Evolutionary conservation across 53 echinoderm and acorn worm genomes (phyloP), one percentile per base, ranked within the genome.

Genomic region (Echinarachnius parma): DNA sequence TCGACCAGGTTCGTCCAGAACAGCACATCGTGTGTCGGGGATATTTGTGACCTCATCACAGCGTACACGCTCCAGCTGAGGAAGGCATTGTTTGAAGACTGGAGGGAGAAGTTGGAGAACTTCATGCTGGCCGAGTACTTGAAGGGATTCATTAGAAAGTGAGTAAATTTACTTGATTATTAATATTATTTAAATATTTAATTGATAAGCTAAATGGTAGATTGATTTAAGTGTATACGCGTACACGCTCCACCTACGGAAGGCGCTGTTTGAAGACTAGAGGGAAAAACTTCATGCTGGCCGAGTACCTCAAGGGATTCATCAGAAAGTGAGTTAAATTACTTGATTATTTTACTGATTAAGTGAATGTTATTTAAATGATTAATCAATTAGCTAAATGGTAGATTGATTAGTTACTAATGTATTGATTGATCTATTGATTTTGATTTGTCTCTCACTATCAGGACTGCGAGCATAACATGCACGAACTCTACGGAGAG

Each of bases 1-100:
- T n/a, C n/a, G n/a, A n/a, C n/a, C 25, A 69, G 70, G 70, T 69
- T 69, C 53, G 70, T 21, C 31, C 31, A 31, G 10, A 69, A 69
- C 15, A 33, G 53, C 0, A 69, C 70, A 26, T 69, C 70, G 21
- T 53, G 70, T 53, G 24, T 69, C 5, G 70, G 70, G 5, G 70
- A 69, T 4, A 53, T 69, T 21, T 69, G 70, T 34, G 70, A 69
- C 36, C 30, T 14, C 52, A 53, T 69, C 34, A 53, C 70, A 7
- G 1, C 34, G 1, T 69, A 69, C 35, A 53, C 70, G 4, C 2
- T 50, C 26, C 70, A 69, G 4, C 31, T 69, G 34, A 34, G 70
- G 24, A 29, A 26, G 24, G 23, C 20, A 53, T 53, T 53, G 24
- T 13, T 53, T 5, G 53, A 32, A 9, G 53, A 50, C 1, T 69